Percentiles rank a stretch among this genome's conserved stretches.
Conservation (phyloP, 2,888 invertebrate species). For the Stomorhina lunata region DNA sequence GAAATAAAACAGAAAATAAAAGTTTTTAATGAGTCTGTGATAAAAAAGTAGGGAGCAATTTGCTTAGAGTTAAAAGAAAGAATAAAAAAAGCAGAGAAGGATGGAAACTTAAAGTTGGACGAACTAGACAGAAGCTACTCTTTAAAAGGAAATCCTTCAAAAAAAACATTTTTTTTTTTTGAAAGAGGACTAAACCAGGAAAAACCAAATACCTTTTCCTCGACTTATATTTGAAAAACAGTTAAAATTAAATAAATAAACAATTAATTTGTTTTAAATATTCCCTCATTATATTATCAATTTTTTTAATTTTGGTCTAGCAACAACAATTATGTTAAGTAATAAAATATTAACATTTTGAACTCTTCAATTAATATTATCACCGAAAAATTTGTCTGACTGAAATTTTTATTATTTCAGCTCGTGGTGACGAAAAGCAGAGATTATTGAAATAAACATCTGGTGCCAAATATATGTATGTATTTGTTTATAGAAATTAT, state of each 20-base stretch:
- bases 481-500: not conserved
- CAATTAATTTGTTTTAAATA: not conserved
- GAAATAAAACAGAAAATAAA: not conserved
- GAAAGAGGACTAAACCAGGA: too few relatives aligned
- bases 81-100: not conserved
- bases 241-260: not conserved
- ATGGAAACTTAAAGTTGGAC: too few relatives aligned
- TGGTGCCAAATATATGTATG: slow-evolving; percentile 14
- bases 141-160: too few relatives aligned
- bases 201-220: too few relatives aligned
- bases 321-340: not conserved
- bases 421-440: not conserved
- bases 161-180: too few relatives aligned
- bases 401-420: not conserved
- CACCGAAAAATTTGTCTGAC: slow-evolving; percentile 33
- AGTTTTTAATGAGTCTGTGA: slow-evolving; percentile 50
- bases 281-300: not conserved
- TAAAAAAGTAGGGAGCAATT: not conserved
- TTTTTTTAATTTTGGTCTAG: not conserved
- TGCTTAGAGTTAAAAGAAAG: not conserved
- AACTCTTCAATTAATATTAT: slow-evolving; percentile 42
- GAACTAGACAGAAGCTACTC: too few relatives aligned
- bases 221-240: too few relatives aligned
- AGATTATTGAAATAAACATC: not conserved
- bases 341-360: not conserved